These are phyloP conservation scores for Dryoscopus gambensis DNA, from an alignment of 2,113 vertebrate genomes.

Conservation along the genomic window DNA sequence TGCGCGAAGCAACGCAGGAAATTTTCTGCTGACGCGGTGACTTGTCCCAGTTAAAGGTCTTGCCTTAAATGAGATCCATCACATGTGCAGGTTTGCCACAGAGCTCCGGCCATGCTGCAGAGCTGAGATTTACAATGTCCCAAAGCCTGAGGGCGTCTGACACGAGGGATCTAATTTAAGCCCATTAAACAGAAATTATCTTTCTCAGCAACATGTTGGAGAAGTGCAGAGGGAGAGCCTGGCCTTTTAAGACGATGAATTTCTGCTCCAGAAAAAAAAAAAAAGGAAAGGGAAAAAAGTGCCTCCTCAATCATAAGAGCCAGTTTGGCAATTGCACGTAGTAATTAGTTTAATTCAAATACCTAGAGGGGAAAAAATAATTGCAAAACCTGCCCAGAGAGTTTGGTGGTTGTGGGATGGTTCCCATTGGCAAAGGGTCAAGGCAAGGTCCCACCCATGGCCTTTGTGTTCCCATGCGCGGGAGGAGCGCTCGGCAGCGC, in stretches of 20 bases:
- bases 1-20: rapidly evolving
- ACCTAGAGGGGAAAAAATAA: constrained; percentile 36
- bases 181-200: constrained; percentile 32
- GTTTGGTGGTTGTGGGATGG: constrained; percentile 27
- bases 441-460: constrained; percentile 9
- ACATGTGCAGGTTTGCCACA: background rate
- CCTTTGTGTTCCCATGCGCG: constrained; percentile 47
- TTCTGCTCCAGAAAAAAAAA: background rate
- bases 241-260: background rate
- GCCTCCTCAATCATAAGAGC: constrained; percentile 14
- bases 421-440: constrained; percentile 56
- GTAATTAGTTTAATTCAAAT: constrained; percentile 63
- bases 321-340: constrained; percentile 32
- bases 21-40: background rate
- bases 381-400: constrained; percentile 57
- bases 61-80: background rate
- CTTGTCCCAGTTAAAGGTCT: background rate
- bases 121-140: background rate
- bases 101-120: background rate
- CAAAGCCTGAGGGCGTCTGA: background rate
- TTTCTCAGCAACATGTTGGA: background rate
- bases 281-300: background rate
- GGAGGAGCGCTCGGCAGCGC: background rate
- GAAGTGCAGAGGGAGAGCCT: background rate
- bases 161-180: constrained; percentile 11